phyloP scores from a whole-genome alignment of 2,888 invertebrate genomes.

The Zele albiditarsus region DNA sequence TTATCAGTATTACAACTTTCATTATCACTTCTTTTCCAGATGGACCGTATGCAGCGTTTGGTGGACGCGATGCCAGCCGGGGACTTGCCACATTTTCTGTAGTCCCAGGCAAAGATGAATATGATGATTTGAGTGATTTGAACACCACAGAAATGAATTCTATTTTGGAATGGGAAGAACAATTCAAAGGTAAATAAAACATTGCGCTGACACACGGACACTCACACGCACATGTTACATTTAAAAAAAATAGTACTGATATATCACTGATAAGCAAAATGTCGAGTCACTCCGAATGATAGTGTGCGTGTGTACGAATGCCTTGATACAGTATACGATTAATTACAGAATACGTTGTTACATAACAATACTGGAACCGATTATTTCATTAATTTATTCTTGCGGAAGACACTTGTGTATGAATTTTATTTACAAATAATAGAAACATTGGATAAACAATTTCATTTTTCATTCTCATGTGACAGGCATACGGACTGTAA shows the following conservation, averaged over 20 bases:
- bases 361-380: not conserved
- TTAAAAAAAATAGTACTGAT: not conserved
- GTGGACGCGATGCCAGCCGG: conserved; percentile 95
- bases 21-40: conserved; percentile 75
- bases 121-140: conserved; percentile 96
- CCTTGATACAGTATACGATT: not conserved
- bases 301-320: not conserved
- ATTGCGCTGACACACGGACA: not conserved
- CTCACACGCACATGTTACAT: not conserved
- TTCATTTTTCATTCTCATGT: not conserved
- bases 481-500: not conserved
- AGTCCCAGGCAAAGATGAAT: conserved; percentile 85
- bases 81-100: conserved; percentile 95
- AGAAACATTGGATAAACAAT: not conserved
- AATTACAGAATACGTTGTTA: not conserved
- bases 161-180: conserved; percentile 97
- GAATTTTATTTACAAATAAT: not conserved
- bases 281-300: not conserved
- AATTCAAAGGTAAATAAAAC: conserved; percentile 86
- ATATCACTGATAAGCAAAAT: not conserved
- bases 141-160: conserved; percentile 95
- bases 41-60: conserved; percentile 95
- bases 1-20: not conserved
- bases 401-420: not conserved
- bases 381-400: not conserved